These are phyloP conservation scores for Salminus brasiliensis DNA, from an alignment of 2,113 vertebrate species.

Conservation along the genomic window DNA sequence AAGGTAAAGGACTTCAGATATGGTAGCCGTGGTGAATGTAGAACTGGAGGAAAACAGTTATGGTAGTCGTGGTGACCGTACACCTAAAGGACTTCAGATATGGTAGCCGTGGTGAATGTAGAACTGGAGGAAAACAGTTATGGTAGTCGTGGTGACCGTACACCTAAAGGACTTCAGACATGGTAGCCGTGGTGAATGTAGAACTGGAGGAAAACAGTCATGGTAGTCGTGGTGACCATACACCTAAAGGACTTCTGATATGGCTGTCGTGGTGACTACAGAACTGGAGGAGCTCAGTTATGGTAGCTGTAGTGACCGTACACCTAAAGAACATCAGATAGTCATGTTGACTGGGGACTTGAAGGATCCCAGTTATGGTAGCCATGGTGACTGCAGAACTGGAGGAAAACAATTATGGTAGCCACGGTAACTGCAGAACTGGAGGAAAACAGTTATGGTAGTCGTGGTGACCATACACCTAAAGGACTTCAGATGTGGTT, in stretches of 20 bases:
- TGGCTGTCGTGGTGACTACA: not conserved
- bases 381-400: not conserved
- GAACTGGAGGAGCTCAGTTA: conserved; percentile 57
- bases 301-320: conserved; percentile 77
- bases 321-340: conserved; percentile 75
- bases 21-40: not conserved
- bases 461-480: not conserved
- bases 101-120: not conserved
- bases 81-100: conserved; percentile 78
- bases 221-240: conserved; percentile 77
- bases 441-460: conserved; percentile 60
- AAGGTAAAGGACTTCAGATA: conserved; percentile 78
- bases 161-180: conserved; percentile 78
- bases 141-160: conserved; percentile 77
- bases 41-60: conserved; percentile 56
- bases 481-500: not conserved
- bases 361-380: too few relatives aligned
- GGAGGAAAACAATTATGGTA: conserved; percentile 55
- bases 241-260: conserved; percentile 78
- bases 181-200: not conserved
- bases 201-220: conserved; percentile 56
- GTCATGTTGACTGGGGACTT: too few relatives aligned
- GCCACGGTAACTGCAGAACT: conserved; percentile 76
- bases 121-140: conserved; percentile 56
- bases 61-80: conserved; percentile 77